Conservation (phyloP, 2,113 vertebrate genomes). For the Symphodus melops region DNA sequence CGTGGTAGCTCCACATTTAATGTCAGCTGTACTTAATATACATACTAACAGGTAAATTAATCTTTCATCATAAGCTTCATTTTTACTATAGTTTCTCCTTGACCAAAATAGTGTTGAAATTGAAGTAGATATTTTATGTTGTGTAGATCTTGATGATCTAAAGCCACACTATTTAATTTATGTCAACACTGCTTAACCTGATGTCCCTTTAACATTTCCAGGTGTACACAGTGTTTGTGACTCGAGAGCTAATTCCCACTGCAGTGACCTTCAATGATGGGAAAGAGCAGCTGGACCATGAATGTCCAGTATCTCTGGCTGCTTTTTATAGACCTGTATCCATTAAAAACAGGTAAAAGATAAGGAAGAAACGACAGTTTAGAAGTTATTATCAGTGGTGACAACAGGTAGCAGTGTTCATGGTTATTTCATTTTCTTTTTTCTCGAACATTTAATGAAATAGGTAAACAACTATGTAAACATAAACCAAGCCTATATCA, state of each 20-base stretch:
- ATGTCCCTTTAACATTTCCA: slow-evolving; percentile 30
- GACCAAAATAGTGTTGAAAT: not conserved
- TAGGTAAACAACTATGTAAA: not conserved
- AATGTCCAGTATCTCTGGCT: slow-evolving; percentile 77
- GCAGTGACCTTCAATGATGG: slow-evolving; percentile 73
- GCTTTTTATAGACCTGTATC: slow-evolving; percentile 79
- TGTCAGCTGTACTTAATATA: not conserved
- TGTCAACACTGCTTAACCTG: not conserved
- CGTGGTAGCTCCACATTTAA: not conserved
- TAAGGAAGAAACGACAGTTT: not conserved
- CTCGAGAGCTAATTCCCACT: slow-evolving; percentile 66
- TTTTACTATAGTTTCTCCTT: not conserved
- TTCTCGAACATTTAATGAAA: not conserved
- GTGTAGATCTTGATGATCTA: not conserved
- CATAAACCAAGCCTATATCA: not conserved
- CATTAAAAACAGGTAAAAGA: slow-evolving; percentile 73
- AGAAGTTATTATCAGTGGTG: not conserved
- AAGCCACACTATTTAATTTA: not conserved
- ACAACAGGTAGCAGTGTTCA: not conserved
- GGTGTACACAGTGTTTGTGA: slow-evolving; percentile 72
- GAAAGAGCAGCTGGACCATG: slow-evolving; percentile 73
- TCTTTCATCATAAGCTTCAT: not conserved
- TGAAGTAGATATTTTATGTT: not conserved
- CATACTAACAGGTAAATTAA: not conserved
- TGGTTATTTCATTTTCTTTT: not conserved